phyloP scores from a whole-genome alignment of 2,113 vertebrate species.

The Turdus rufiventris region DNA sequence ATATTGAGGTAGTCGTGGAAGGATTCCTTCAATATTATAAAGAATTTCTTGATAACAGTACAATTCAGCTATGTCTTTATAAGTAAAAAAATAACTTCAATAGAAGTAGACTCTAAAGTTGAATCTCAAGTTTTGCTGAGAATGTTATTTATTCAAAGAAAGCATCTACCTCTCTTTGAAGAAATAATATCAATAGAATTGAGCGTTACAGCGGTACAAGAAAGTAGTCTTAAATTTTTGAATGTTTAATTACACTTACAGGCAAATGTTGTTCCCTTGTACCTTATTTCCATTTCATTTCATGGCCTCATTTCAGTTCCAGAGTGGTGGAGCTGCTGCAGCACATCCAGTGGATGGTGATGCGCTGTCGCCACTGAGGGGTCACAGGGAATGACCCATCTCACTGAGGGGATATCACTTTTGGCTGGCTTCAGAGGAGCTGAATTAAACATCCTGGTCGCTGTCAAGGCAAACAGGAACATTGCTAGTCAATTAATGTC shows the following conservation, averaged over 20 bases:
- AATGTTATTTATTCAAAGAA: constrained; percentile 41
- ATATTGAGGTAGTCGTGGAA: neutral
- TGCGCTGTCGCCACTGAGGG: neutral
- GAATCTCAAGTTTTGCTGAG: neutral
- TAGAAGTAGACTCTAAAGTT: neutral
- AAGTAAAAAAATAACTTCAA: neutral
- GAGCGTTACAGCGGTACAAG: neutral
- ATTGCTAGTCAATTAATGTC: neutral
- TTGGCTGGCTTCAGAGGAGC: neutral
- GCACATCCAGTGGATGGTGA: neutral
- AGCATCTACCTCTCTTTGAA: constrained; percentile 48
- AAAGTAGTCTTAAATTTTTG: neutral
- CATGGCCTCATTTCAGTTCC: neutral
- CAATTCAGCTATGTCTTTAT: neutral
- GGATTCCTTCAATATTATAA: neutral
- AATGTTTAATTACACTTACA: neutral
- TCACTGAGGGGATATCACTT: neutral
- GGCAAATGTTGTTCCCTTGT: neutral
- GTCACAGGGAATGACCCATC: neutral
- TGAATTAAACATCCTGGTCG: neutral
- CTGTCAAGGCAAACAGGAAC: neutral
- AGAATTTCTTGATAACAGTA: neutral
- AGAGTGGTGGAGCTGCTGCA: neutral
- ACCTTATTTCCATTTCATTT: neutral
- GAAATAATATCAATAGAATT: neutral